Evolutionary conservation across 2,797 vertebrate genomes (phyloP).

Genomic region (Notoglanidium macrostoma): DNA sequence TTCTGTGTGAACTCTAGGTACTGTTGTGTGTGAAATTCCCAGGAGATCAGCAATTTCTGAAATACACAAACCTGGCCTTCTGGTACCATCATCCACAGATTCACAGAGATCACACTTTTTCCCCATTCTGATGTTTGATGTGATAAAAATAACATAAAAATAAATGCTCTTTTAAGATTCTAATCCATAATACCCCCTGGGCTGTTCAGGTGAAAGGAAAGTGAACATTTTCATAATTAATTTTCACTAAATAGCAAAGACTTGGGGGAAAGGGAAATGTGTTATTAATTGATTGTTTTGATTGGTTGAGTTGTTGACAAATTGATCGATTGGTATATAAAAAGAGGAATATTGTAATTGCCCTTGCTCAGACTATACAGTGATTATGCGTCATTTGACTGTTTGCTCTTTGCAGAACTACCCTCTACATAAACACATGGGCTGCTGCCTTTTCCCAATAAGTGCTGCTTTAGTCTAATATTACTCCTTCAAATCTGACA

Average conservation of each 20-base stretch:
- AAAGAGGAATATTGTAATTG: conserved; percentile 31
- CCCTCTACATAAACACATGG: conserved; percentile 7
- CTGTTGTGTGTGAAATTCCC: too few relatives aligned
- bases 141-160: too few relatives aligned
- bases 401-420: conserved; percentile 4
- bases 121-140: too few relatives aligned
- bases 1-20: too few relatives aligned
- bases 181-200: background rate
- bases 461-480: conserved; percentile 31
- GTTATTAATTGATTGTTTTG: too few relatives aligned
- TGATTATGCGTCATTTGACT: conserved; percentile 33
- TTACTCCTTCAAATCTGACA: conserved; percentile 11
- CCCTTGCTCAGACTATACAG: conserved; percentile 36
- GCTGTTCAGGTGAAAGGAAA: conserved; percentile 20
- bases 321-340: background rate
- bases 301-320: background rate
- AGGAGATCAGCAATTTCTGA: too few relatives aligned
- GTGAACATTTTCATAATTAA: conserved; percentile 59
- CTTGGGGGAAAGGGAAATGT: conserved; percentile 20
- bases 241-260: conserved; percentile 69
- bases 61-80: too few relatives aligned
- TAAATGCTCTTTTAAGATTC: background rate
- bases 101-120: too few relatives aligned
- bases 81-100: too few relatives aligned
- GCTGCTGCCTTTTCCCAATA: conserved; percentile 8